These are phyloP conservation scores for Poeciliopsis turrubarensis DNA, from an alignment of 2,113 vertebrate genomes.

Conservation along the genomic window DNA sequence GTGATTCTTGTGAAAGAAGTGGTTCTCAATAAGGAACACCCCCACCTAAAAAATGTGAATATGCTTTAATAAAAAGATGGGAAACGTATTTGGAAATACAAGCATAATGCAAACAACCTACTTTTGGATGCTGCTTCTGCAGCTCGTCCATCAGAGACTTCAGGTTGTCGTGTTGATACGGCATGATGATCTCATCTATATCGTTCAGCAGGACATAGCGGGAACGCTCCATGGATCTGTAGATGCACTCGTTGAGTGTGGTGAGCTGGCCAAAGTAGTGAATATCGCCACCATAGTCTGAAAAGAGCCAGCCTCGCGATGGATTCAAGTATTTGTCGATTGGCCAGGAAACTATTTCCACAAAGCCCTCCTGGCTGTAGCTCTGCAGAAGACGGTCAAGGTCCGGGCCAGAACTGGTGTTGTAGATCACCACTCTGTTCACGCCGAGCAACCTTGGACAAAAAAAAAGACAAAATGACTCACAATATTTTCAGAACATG, in stretches of 20 bases:
- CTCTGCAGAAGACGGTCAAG: slow-evolving; percentile 75
- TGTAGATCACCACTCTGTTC: slow-evolving; percentile 82
- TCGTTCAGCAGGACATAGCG: slow-evolving; percentile 80
- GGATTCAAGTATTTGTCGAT: slow-evolving; percentile 74
- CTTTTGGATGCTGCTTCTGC: slow-evolving; percentile 61
- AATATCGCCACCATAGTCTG: slow-evolving; percentile 49
- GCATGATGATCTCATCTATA: slow-evolving; percentile 83
- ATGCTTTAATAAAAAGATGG: not conserved
- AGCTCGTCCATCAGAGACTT: slow-evolving; percentile 71
- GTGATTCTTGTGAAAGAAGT: slow-evolving; percentile 71
- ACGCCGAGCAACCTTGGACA: slow-evolving; percentile 72
- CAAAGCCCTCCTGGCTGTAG: slow-evolving; percentile 76
- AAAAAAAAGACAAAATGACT: too few species aligned
- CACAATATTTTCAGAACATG: too few species aligned
- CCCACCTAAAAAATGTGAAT: slow-evolving; percentile 18
- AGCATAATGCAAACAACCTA: not conserved
- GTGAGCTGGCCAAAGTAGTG: slow-evolving; percentile 77
- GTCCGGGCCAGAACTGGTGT: slow-evolving; percentile 78
- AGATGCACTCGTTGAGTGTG: slow-evolving; percentile 78
- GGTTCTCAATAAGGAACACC: slow-evolving; percentile 79
- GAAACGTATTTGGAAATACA: not conserved
- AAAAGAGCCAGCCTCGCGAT: slow-evolving; percentile 70
- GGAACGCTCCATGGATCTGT: slow-evolving; percentile 75
- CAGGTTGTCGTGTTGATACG: slow-evolving; percentile 69
- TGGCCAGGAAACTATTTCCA: slow-evolving; percentile 82